Percentiles rank a stretch among this genome's conserved stretches.
Evolutionary conservation across 2,113 vertebrate species (phyloP).

Genomic region (Pterocles gutturalis): DNA sequence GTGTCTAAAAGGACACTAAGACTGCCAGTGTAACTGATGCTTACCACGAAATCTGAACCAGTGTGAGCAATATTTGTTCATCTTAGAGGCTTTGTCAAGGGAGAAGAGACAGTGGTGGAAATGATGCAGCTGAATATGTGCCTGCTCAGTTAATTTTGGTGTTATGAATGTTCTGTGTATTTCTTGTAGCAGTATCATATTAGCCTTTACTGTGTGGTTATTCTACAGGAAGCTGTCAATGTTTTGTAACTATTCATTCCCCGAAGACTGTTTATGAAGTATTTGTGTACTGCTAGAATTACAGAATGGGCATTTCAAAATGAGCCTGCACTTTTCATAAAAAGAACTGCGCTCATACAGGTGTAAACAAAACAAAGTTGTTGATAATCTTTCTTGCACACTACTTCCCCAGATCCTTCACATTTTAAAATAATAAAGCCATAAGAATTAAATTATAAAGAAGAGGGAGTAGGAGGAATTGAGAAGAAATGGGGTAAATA

Average conservation of each 20-base stretch:
- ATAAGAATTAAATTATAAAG: not conserved
- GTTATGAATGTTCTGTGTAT: not conserved
- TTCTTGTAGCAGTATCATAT: not conserved
- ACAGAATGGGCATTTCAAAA: not conserved
- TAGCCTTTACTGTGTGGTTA: not conserved
- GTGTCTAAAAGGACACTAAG: not conserved
- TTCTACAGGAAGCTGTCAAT: not conserved
- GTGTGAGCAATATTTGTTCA: not conserved
- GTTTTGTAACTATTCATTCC: not conserved
- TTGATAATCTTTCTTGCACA: not conserved
- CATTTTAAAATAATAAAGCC: not conserved
- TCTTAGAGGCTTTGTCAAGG: not conserved
- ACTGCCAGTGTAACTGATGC: not conserved
- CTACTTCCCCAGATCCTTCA: not conserved
- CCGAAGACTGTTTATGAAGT: not conserved
- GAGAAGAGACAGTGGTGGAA: not conserved
- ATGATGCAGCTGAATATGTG: not conserved
- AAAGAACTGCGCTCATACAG: not conserved
- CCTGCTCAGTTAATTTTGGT: not conserved
- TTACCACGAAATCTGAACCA: not conserved
- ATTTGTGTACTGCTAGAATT: not conserved
- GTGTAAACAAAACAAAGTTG: not conserved
- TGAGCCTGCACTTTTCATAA: not conserved
- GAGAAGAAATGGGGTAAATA: not conserved
- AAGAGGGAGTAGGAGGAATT: not conserved